phyloP scores from a whole-genome alignment of 2,113 vertebrate species.

The Pholis gunnellus region DNA sequence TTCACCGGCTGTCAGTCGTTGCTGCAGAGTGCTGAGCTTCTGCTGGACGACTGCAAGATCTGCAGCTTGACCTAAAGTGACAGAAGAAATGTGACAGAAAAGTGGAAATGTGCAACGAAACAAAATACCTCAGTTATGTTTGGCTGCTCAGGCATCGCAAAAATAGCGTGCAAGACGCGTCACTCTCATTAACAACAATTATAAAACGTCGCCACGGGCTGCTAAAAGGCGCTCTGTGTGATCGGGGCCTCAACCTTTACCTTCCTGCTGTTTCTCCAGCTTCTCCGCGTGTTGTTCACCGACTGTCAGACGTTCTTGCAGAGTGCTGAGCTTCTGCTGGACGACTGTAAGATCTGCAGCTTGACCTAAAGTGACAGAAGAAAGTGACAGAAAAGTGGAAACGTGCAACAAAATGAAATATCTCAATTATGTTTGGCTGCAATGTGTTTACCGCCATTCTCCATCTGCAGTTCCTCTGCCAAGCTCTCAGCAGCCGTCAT shows the following conservation, averaged over 20 bases:
- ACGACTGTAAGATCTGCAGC: conserved; percentile 10
- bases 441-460: conserved; percentile 22
- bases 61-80: conserved; percentile 14
- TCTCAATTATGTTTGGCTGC: too few species aligned
- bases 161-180: too few species aligned
- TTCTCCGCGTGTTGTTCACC: not conserved
- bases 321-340: conserved; percentile 3
- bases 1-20: conserved; percentile 6
- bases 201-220: too few species aligned
- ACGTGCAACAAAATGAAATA: not conserved
- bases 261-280: conserved; percentile 45
- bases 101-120: not conserved
- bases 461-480: conserved; percentile 29
- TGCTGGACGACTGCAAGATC: conserved; percentile 18
- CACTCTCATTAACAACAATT: too few species aligned
- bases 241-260: too few species aligned
- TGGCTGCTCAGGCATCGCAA: too few species aligned
- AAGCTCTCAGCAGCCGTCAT: conserved; percentile 33
- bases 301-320: conserved; percentile 13
- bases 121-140: not conserved
- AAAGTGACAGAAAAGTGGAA: not conserved
- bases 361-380: conserved; percentile 3
- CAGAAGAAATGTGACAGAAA: not conserved
- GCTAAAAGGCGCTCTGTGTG: too few species aligned
- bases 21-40: conserved; percentile 3